phyloP scores from a whole-genome alignment of 1,140 invertebrate species.

The Octopus bimaculoides region DNA sequence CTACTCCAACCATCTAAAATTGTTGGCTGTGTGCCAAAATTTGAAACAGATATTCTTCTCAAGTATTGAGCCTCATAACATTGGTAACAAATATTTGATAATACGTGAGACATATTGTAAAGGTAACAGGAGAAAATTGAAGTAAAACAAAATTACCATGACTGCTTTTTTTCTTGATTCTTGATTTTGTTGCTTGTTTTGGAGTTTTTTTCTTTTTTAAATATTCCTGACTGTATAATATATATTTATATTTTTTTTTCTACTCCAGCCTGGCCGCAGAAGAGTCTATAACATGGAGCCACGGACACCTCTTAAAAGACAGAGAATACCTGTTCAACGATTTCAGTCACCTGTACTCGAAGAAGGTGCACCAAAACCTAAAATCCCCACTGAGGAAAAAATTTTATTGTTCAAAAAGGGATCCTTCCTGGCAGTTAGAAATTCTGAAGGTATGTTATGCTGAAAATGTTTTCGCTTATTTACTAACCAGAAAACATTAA shows the following conservation, averaged over 20 bases:
- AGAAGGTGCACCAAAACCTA: slow-evolving; percentile 43
- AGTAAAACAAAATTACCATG: too few relatives aligned
- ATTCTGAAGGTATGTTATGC: slow-evolving; percentile 61
- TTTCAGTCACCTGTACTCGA: slow-evolving; percentile 50
- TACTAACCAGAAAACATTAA: too few relatives aligned
- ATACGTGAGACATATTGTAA: too few relatives aligned
- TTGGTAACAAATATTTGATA: too few relatives aligned
- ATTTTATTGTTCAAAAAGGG: slow-evolving; percentile 62
- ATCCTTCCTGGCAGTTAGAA: slow-evolving; percentile 84
- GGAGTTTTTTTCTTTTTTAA: not conserved
- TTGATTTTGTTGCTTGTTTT: not conserved
- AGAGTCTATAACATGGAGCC: slow-evolving; percentile 35
- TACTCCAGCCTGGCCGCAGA: slow-evolving; percentile 13
- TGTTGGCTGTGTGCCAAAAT: too few relatives aligned
- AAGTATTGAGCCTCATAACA: too few relatives aligned
- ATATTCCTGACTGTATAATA: not conserved
- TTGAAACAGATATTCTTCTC: too few relatives aligned
- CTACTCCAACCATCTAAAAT: too few relatives aligned
- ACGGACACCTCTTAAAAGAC: slow-evolving; percentile 45
- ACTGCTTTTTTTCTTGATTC: not conserved
- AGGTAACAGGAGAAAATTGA: too few relatives aligned
- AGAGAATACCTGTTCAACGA: slow-evolving; percentile 45
- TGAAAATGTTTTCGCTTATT: too few relatives aligned
- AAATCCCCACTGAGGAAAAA: slow-evolving; percentile 74
- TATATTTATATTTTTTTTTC: slow-evolving; percentile 7